Evolutionary conservation across 2,113 vertebrate genomes (phyloP), one percentile per base, ranked within the genome.

Genomic region (Sinocyclocheilus grahami): DNA sequence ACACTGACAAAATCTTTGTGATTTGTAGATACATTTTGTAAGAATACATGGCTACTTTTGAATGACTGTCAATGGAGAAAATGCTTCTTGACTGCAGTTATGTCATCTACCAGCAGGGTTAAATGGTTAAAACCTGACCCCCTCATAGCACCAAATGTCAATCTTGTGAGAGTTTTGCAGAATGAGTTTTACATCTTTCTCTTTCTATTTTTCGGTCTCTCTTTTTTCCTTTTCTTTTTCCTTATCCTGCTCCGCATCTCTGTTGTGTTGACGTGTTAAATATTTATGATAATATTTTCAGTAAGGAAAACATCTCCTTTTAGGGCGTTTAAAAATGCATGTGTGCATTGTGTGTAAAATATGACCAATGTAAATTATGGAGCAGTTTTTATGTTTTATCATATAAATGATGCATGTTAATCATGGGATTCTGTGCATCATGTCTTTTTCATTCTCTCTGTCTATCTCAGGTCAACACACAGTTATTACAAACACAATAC

Each of bases 271-370:
- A 39, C 13, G 42, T n/a, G 4, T 10, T 74, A 82, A 86, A 86
- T 80, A 82, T 82, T 86, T 3, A 86, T 75, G 85, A 30, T 39
- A 65, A 86, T 82, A 76, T 76, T 82, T 76, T 55, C 78, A 86
- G 78, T 16, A 55, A 42, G 30, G 78, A 55, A 78, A 78, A 78
- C 76, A 55, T 51, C 42, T 76, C 72, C 72, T 51, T 76, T 76
- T 51, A 27, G 74, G 42, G n/a, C 5, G 76, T 12, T 60, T 72
- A 86, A 86, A 86, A 65, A 82, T 75, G 12, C 5, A 82, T 72
- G 53, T 60, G 53, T 14, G 78, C 24, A 18, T 51, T 85, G 78
- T 71, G 78, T 86, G 78, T 76, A 65, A 60, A 51, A 86, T 62
- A 58, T 37, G 24, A 27, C 27, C 33, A 48, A 46, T 60, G 55